Percentiles rank a stretch among this genome's conserved stretches.
Conservation (phyloP, 2,113 vertebrate species). For the Marcusenius ussheri region DNA sequence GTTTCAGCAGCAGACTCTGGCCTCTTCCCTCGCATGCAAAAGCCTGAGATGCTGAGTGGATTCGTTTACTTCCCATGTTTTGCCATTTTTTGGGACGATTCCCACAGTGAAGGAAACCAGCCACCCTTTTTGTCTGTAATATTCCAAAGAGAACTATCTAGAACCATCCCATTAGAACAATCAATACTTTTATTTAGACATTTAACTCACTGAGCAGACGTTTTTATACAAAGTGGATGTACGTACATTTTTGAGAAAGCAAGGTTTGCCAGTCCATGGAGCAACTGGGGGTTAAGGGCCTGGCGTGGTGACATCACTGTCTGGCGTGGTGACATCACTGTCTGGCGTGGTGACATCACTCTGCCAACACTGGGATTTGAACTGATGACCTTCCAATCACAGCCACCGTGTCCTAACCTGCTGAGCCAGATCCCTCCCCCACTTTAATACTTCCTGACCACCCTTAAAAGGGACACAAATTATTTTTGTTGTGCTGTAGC, state of each 20-base stretch:
- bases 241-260: neutral
- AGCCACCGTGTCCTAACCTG: neutral
- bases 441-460: neutral
- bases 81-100: neutral
- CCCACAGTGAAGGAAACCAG: neutral
- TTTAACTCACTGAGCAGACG: neutral
- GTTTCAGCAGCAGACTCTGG: conserved; percentile 43
- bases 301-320: neutral
- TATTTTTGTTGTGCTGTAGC: neutral
- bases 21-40: neutral
- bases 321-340: too few species aligned
- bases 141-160: neutral
- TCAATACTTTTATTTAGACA: neutral
- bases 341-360: neutral
- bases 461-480: neutral
- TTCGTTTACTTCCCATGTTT: neutral
- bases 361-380: neutral
- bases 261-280: neutral
- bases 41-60: neutral
- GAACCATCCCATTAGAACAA: neutral
- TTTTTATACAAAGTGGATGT: neutral
- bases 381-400: neutral
- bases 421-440: neutral
- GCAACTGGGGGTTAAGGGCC: neutral
- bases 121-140: neutral